Percentiles rank a stretch among this genome's conserved stretches.
phyloP scores from a whole-genome alignment of 2,113 vertebrate genomes.

The Macrotis lagotis region DNA sequence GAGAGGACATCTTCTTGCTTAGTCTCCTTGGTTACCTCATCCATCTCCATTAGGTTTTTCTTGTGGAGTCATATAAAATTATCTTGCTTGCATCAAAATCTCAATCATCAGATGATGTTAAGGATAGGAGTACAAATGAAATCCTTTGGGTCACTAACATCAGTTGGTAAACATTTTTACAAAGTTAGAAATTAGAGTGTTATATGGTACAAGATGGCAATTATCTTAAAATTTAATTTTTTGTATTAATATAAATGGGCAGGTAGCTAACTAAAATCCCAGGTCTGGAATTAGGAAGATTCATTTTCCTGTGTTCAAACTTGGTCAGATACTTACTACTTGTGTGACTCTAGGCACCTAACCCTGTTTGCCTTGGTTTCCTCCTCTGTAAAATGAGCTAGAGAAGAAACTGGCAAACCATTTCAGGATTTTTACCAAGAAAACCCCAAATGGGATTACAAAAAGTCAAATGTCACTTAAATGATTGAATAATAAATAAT shows the following conservation, averaged over 20 bases:
- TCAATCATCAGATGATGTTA: background rate
- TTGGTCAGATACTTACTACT: background rate
- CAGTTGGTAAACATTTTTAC: background rate
- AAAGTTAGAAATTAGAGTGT: background rate
- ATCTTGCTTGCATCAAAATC: background rate
- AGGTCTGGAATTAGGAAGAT: too few species aligned
- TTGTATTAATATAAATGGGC: background rate
- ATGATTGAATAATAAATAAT: too few species aligned
- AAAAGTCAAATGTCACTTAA: too few species aligned
- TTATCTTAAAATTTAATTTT: background rate
- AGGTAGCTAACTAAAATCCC: background rate
- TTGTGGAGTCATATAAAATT: background rate
- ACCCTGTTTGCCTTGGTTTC: background rate
- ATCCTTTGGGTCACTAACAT: background rate
- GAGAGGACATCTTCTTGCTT: background rate
- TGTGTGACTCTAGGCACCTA: background rate
- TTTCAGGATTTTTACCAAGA: too few species aligned
- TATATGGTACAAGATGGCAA: background rate
- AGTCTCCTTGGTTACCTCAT: background rate
- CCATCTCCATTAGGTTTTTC: background rate
- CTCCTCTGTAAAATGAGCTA: too few species aligned
- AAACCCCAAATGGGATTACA: too few species aligned
- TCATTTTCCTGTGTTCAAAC: too few species aligned
- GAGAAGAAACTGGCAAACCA: too few species aligned
- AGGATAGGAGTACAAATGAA: background rate